These are phyloP conservation scores for Phrynocephalus guinanensis DNA, from an alignment of 2,797 vertebrate species.

Conservation along the genomic window DNA sequence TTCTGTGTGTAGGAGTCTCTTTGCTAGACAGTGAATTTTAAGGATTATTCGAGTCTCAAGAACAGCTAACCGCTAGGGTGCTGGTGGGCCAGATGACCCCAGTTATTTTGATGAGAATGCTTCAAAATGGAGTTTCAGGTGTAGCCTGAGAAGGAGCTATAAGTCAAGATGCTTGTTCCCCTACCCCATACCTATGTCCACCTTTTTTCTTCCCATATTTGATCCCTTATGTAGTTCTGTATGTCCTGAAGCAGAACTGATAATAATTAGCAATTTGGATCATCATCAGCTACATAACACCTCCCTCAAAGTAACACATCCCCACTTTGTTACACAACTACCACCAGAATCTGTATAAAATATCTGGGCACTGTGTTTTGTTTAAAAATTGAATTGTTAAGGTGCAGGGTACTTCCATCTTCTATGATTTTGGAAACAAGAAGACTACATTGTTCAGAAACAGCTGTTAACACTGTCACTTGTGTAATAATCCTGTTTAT, in stretches of 20 bases:
- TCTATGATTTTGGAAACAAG: background rate
- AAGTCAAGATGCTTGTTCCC: background rate
- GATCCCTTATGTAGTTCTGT: background rate
- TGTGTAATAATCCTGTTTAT: no score
- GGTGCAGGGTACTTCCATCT: background rate
- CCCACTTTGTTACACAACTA: background rate
- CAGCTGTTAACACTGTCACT: no score
- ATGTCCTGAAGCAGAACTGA: background rate
- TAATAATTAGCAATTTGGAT: background rate
- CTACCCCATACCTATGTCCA: background rate
- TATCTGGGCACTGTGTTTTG: background rate
- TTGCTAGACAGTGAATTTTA: no score
- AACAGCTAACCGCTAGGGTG: no score
- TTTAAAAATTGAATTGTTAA: background rate
- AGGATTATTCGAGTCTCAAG: no score
- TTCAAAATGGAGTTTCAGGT: background rate
- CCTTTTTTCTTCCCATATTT: background rate
- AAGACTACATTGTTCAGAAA: background rate
- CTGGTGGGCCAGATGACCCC: no score
- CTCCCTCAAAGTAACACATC: background rate
- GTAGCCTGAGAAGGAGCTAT: background rate
- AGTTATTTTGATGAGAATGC: background rate
- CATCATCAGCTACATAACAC: background rate
- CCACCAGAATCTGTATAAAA: background rate
- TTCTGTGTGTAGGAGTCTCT: background rate